These are phyloP conservation scores for Sturnira hondurensis DNA, from an alignment of 2,113 vertebrate genomes.

Conservation along the genomic window DNA sequence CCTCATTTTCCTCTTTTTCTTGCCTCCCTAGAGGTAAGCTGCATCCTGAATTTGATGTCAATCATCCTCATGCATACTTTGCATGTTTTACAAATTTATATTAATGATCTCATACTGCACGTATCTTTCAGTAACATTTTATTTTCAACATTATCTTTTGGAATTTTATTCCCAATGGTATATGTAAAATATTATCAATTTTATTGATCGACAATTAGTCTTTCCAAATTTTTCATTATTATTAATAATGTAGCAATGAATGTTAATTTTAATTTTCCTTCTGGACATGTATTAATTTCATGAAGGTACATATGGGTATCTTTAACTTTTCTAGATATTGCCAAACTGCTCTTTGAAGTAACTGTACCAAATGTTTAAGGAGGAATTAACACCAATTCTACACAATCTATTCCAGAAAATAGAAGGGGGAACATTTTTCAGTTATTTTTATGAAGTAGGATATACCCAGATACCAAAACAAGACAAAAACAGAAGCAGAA, in stretches of 20 bases:
- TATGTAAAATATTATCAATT: background rate
- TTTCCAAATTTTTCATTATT: background rate
- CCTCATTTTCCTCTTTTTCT: background rate
- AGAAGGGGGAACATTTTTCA: background rate
- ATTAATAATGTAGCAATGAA: background rate
- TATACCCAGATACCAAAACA: background rate
- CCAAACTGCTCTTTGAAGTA: background rate
- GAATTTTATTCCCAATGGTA: constrained; percentile 4
- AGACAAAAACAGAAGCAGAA: background rate
- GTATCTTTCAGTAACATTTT: background rate
- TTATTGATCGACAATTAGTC: background rate
- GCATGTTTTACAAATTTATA: background rate
- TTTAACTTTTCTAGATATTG: background rate
- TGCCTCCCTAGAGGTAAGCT: background rate
- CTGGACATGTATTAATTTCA: background rate
- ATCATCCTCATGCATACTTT: background rate
- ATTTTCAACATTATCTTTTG: background rate
- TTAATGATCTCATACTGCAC: background rate
- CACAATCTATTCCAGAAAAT: background rate
- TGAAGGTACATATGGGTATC: background rate
- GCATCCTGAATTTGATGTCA: background rate
- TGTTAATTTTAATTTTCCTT: background rate
- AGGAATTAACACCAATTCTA: background rate
- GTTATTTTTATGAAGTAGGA: background rate
- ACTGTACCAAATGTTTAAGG: background rate